phyloP scores from a whole-genome alignment of 2,113 vertebrate species.

The Bettongia penicillata region DNA sequence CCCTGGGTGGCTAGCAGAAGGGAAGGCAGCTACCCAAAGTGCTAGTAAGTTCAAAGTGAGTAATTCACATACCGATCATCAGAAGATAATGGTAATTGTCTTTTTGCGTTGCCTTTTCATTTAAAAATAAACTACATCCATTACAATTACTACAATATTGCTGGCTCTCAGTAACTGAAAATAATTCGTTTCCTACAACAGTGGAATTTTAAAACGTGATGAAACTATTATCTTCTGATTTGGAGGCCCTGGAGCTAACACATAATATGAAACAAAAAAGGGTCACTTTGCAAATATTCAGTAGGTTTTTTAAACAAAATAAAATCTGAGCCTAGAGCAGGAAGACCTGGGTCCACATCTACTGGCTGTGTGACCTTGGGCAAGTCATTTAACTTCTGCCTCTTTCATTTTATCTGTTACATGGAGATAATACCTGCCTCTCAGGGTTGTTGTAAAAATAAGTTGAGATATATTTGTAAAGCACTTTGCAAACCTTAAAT shows the following conservation, averaged over 20 bases:
- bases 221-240: conserved; percentile 49
- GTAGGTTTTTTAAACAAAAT: conserved; percentile 11
- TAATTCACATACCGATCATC: not conserved
- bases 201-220: conserved; percentile 65
- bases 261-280: conserved; percentile 40
- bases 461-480: not conserved
- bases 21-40: not conserved
- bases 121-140: conserved; percentile 56
- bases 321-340: too few relatives aligned
- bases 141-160: conserved; percentile 55
- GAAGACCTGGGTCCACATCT: not conserved
- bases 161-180: conserved; percentile 56
- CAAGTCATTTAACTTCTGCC: not conserved
- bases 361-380: not conserved
- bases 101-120: conserved; percentile 43
- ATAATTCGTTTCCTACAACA: conserved; percentile 52
- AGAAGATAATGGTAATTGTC: conserved; percentile 36
- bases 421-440: not conserved
- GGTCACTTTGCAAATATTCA: conserved; percentile 45
- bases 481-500: not conserved
- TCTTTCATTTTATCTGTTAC: not conserved
- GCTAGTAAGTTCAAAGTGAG: not conserved
- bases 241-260: conserved; percentile 23
- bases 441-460: not conserved
- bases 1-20: not conserved